phyloP scores from a whole-genome alignment of 2,888 invertebrate species.

The Alloplasta piceator region DNA sequence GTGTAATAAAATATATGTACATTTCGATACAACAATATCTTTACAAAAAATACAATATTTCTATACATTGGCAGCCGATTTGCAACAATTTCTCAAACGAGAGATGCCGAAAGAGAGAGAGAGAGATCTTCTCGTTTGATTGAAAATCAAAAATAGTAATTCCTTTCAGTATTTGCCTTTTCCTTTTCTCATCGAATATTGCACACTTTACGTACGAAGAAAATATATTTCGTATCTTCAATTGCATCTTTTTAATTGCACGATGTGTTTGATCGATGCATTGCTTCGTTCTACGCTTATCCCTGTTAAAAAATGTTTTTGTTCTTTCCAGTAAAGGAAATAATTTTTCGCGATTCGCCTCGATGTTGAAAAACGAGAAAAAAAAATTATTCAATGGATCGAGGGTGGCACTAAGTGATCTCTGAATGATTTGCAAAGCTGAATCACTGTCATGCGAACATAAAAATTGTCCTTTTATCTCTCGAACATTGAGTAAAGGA shows the following conservation, averaged over 20 bases:
- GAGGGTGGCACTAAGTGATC: slow-evolving; percentile 37
- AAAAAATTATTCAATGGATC: slow-evolving; percentile 44
- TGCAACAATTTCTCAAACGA: slow-evolving; percentile 20
- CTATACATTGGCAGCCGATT: slow-evolving; percentile 62
- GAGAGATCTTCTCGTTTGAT: slow-evolving; percentile 24
- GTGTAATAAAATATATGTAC: slow-evolving; percentile 61
- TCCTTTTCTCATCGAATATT: background rate
- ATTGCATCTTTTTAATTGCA: background rate
- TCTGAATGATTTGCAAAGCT: slow-evolving; percentile 22
- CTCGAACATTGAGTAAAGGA: background rate
- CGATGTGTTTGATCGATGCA: too few relatives aligned
- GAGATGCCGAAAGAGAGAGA: background rate
- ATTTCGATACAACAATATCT: slow-evolving; percentile 62
- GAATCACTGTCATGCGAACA: slow-evolving; percentile 19
- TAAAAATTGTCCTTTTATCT: slow-evolving; percentile 4
- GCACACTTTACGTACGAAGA: slow-evolving; percentile 26
- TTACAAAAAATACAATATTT: slow-evolving; percentile 57
- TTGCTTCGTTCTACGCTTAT: background rate
- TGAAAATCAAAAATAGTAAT: slow-evolving; percentile 52
- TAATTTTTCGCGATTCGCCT: slow-evolving; percentile 20
- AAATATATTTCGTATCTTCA: slow-evolving; percentile 22
- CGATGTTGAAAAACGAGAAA: slow-evolving; percentile 1
- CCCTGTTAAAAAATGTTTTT: slow-evolving; percentile 47
- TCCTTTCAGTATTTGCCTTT: background rate
- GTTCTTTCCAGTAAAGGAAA: slow-evolving; percentile 2